Percentiles rank a stretch among this genome's conserved stretches.
Evolutionary conservation across 1,140 invertebrate genomes (phyloP).

Genomic region (Aphelenchoides fujianensis): DNA sequence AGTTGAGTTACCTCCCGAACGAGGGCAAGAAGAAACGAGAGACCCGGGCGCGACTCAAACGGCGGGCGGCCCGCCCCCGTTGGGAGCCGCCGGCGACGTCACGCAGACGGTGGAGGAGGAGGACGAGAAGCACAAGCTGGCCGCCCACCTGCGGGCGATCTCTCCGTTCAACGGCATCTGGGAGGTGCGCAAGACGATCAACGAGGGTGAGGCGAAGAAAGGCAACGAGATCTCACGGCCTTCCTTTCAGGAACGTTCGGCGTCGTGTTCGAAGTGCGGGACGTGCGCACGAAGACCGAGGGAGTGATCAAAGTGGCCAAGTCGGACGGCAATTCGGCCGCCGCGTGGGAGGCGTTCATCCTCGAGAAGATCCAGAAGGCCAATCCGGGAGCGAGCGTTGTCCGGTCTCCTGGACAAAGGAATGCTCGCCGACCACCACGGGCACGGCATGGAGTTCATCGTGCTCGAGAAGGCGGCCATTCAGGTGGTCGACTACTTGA

Average conservation of each 20-base stretch:
- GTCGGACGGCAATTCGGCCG: conserved; percentile 35
- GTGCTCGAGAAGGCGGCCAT: conserved; percentile 45
- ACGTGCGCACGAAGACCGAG: conserved; percentile 22
- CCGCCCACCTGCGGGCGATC: conserved; percentile 32
- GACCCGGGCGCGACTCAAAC: no score
- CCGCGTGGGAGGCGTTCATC: conserved; percentile 42
- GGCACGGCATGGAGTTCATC: conserved; percentile 47
- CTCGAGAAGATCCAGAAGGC: conserved; percentile 36
- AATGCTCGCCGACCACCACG: conserved; percentile 43
- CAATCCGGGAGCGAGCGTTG: neutral
- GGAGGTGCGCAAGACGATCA: conserved; percentile 37
- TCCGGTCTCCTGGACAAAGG: conserved; percentile 42
- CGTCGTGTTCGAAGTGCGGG: conserved; percentile 45
- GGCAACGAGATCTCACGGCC: no score
- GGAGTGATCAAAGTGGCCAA: conserved; percentile 50
- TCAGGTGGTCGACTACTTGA: conserved; percentile 33
- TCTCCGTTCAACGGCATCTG: conserved; percentile 48
- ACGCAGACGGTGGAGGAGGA: no score
- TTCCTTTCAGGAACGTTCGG: conserved; percentile 42
- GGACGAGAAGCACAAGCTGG: conserved; percentile 27
- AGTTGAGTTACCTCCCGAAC: conserved; percentile 7
- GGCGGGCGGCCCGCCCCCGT: no score
- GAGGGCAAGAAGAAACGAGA: conserved; percentile 1
- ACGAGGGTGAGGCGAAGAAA: no score
- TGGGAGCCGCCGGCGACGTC: no score